These are phyloP conservation scores for Pemphredon lugubris DNA, from an alignment of 2,888 invertebrate species.

Conservation along the genomic window DNA sequence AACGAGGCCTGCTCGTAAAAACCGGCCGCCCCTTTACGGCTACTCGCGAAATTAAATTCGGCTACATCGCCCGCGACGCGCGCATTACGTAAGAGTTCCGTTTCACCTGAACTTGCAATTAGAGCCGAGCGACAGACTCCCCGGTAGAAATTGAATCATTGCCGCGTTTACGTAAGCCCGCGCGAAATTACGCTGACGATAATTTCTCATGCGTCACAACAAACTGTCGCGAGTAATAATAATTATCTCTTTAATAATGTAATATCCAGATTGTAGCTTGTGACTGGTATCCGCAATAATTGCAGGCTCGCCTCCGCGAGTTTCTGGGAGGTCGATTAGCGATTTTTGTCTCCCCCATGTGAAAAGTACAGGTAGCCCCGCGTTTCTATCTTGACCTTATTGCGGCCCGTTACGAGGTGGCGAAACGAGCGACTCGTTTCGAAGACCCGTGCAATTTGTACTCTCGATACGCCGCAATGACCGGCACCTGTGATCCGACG, in stretches of 20 bases:
- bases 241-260: conserved; percentile 46
- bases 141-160: conserved; percentile 23
- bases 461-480: conserved; percentile 7
- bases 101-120: conserved; percentile 44
- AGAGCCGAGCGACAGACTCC: conserved; percentile 34
- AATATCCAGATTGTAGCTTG: conserved; percentile 6
- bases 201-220: conserved; percentile 25
- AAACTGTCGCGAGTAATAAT: conserved; percentile 35
- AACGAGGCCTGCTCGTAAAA: conserved; percentile 44
- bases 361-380: neutral
- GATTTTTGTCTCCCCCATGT: neutral
- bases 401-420: conserved; percentile 24
- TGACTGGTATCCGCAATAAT: neutral
- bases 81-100: conserved; percentile 41
- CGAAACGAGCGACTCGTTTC: conserved; percentile 18
- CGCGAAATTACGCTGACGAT: conserved; percentile 26
- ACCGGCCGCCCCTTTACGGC: conserved; percentile 4
- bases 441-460: conserved; percentile 20
- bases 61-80: conserved; percentile 24
- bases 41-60: conserved; percentile 52
- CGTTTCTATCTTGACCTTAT: conserved; percentile 25
- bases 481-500: conserved; percentile 15
- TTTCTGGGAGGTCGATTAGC: conserved; percentile 24
- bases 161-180: conserved; percentile 36
- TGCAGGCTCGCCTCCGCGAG: neutral